Conservation (phyloP, 2,113 vertebrate genomes). For the Thamnaconus septentrionalis region DNA sequence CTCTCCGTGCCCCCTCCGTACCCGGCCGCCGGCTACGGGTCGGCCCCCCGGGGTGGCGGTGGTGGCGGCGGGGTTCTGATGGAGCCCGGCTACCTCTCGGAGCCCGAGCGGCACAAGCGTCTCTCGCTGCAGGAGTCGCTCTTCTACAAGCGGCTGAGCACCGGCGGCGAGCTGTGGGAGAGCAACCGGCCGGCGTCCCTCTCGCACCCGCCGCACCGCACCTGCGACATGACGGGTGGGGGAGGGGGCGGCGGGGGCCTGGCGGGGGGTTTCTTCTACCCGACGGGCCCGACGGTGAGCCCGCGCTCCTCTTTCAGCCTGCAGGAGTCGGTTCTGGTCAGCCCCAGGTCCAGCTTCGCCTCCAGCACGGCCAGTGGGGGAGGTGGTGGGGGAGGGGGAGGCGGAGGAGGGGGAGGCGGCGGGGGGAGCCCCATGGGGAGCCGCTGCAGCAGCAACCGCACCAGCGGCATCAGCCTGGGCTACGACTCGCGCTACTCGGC, state of each 20-base stretch:
- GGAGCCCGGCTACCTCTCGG: conserved; percentile 70
- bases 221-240: conserved; percentile 54
- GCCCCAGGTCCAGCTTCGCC: conserved; percentile 84
- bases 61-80: conserved; percentile 35
- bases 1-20: conserved; percentile 65
- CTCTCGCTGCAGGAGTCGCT: conserved; percentile 78
- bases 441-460: conserved; percentile 85
- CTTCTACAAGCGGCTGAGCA: conserved; percentile 77
- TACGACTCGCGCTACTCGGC: conserved; percentile 82
- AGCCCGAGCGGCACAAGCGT: conserved; percentile 80
- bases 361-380: conserved; percentile 85
- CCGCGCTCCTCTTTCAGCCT: conserved; percentile 81
- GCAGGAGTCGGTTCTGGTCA: conserved; percentile 79
- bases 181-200: conserved; percentile 69
- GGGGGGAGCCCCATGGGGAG: conserved; percentile 82
- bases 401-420: conserved; percentile 72
- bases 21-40: conserved; percentile 48
- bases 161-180: conserved; percentile 79
- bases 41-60: conserved; percentile 21
- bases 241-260: conserved; percentile 1
- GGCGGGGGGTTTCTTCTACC: conserved; percentile 66
- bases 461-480: conserved; percentile 87
- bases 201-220: conserved; percentile 68
- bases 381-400: conserved; percentile 78
- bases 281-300: conserved; percentile 69